Evolutionary conservation across 2,113 vertebrate species (phyloP), one percentile per base, ranked within the genome.

Genomic region (Cromileptes altivelis): DNA sequence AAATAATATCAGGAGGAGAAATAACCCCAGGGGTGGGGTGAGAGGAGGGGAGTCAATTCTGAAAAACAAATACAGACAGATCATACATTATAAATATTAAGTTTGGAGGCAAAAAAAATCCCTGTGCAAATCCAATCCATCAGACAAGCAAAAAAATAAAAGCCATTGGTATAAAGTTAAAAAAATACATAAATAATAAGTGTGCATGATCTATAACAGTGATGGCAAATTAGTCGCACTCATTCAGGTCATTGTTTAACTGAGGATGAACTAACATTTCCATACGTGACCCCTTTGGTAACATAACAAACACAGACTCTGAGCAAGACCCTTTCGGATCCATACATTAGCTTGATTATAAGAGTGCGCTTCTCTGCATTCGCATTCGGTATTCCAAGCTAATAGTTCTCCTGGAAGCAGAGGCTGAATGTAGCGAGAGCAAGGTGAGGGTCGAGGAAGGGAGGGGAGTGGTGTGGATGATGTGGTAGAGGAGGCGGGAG

Each of bases 341-440:
- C 60, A 76, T 70, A 77, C 81, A 77, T 78, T 72, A 75, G 55
- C 67, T 53, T 70, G 30, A 88, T 85, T 77, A 85, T 50, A 57
- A 40, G 65, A 76, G 3, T 9, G 15, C 18, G 70, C 50, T 18
- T 42, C 60, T 70, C 67, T 21, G 55, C 73, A 75, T 85, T 70
- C 33, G 72, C 18, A 82, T 52, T n/a, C 23, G 47, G 9, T 68
- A 52, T 80, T 90, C n/a, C 8, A 50, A 0, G 11, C 21, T 80
- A 58, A 84, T 37, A 17, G 30, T 57, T 71, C 80, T 85, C 77
- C 80, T 70, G 70, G 70, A 84, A 78, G 1, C 37, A 52, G 74
- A 78, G 82, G 42, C 72, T 69, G 50, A 58, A 56, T 5, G 40
- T 12, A 69, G 68, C 2, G 6, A n/a, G 52, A 40, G 50, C 30